Evolutionary conservation across 1,140 invertebrate species (phyloP).

Genomic region (Brachionus plicatilis): DNA sequence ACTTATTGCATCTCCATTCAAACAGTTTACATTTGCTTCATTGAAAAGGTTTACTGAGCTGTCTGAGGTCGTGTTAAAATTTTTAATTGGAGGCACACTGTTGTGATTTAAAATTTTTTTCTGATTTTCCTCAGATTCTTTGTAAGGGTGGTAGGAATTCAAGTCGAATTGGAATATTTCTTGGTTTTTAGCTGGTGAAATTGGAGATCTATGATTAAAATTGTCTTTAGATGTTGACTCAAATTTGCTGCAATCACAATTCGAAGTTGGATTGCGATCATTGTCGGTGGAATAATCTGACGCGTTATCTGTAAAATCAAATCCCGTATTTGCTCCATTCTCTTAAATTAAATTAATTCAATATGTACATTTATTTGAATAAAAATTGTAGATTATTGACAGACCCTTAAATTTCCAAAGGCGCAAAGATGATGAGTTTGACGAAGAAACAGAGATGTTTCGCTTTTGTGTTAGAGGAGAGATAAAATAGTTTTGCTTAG

Average conservation of each 20-base stretch:
- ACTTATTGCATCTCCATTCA: background rate
- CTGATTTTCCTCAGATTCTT: background rate
- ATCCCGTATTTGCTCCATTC: background rate
- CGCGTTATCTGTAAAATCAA: background rate
- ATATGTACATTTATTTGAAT: background rate
- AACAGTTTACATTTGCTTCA: background rate
- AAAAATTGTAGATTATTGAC: background rate
- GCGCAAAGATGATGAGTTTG: conserved; percentile 2
- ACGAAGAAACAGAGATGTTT: conserved; percentile 17
- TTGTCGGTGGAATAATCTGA: conserved; percentile 33
- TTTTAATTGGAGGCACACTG: background rate
- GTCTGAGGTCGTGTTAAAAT: background rate
- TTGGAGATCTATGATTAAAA: background rate
- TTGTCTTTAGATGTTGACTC: background rate
- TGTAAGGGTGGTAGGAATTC: background rate
- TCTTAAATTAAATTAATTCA: background rate
- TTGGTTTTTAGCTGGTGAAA: background rate
- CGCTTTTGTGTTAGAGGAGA: background rate
- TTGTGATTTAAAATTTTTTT: background rate
- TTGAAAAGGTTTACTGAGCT: background rate
- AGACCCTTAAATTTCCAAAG: conserved; percentile 21
- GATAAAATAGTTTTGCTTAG: background rate
- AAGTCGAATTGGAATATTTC: conserved; percentile 10
- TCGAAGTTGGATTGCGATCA: background rate
- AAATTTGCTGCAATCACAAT: background rate